These are phyloP conservation scores for Athene noctua DNA, from an alignment of 2,113 vertebrate genomes.

Conservation along the genomic window DNA sequence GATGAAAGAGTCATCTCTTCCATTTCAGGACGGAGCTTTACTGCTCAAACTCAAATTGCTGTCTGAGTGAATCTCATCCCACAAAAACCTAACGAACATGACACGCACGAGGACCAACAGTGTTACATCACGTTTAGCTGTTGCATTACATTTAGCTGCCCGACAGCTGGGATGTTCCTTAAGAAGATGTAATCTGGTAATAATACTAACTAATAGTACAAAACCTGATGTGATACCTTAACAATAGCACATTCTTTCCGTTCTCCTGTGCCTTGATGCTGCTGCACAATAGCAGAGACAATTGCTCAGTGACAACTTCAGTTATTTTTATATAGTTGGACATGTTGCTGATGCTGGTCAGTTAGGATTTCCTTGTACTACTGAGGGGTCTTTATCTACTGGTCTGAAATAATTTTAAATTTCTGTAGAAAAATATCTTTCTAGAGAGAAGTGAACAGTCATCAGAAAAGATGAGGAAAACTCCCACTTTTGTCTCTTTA, in stretches of 20 bases:
- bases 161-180: neutral
- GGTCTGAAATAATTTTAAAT: neutral
- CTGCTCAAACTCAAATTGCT: neutral
- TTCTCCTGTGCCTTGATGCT: neutral
- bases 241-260: neutral
- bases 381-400: neutral
- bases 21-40: neutral
- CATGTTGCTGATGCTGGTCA: neutral
- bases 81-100: neutral
- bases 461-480: neutral
- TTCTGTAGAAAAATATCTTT: neutral
- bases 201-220: neutral
- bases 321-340: neutral
- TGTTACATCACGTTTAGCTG: neutral
- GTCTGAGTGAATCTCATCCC: neutral
- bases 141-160: neutral
- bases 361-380: neutral
- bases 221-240: neutral
- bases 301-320: neutral
- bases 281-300: neutral
- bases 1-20: neutral
- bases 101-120: neutral
- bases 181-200: neutral
- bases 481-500: neutral
- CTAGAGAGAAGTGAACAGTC: neutral